Evolutionary conservation across 2,888 invertebrate genomes (phyloP).

Genomic region (Lithosia quadra): DNA sequence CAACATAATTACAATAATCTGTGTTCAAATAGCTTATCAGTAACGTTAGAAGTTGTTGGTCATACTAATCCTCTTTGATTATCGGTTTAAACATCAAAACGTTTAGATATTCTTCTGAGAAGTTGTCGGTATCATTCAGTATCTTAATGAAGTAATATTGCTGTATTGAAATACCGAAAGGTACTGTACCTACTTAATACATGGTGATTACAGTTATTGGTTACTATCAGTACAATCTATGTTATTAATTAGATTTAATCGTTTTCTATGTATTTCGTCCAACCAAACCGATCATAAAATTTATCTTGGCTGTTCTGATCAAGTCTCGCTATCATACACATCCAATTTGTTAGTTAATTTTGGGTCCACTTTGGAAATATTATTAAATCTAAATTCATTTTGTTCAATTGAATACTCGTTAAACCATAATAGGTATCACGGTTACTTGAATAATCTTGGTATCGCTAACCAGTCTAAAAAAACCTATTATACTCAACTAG

Average conservation of each 20-base stretch:
- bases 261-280: neutral
- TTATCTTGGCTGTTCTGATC: too few species aligned
- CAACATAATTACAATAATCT: neutral
- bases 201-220: neutral
- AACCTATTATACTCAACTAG: too few species aligned
- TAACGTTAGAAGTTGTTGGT: conserved; percentile 2
- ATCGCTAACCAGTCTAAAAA: too few species aligned
- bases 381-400: too few species aligned
- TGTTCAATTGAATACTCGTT: too few species aligned
- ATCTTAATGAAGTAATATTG: conserved; percentile 29
- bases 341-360: too few species aligned
- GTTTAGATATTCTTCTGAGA: conserved; percentile 38
- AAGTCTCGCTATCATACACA: too few species aligned
- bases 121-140: conserved; percentile 25
- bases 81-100: conserved; percentile 28
- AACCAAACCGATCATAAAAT: neutral
- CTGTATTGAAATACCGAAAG: neutral
- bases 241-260: neutral
- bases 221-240: neutral
- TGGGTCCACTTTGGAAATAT: too few species aligned
- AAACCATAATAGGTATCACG: too few species aligned
- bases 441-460: too few species aligned
- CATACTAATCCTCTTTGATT: conserved; percentile 27
- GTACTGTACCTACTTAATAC: neutral
- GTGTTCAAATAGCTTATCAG: conserved; percentile 9